Base-by-base conservation (phyloP, 2,888 invertebrate species). In the Parnassius apollo region DNA sequence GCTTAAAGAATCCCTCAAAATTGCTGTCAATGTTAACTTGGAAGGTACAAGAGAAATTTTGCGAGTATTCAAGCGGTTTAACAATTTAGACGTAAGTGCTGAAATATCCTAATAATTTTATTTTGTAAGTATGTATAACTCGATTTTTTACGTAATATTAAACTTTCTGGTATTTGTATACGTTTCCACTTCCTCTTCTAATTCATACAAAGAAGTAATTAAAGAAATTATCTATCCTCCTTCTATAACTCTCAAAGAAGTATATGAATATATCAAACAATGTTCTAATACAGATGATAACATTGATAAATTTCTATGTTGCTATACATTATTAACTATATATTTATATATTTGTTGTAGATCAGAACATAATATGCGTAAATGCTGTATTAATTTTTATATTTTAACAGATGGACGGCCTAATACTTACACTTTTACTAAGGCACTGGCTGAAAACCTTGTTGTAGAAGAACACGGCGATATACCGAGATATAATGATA, bases 221-320 rank as follows among this genome's bases (percentile, higher is more conserved):
- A 77, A 84, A 7, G 85, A 86, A 65, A 65, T 71, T 0, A 64
- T 84, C 10, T 86, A 86, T 52, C 78, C 82, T 0, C 71, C 80
- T 0, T 78, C 82, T 0, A 77, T 71, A 66, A 92, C 93, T 0
- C 63, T 83, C 2, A 67, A 75, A 1, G 71, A 83, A 9, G 75
- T 82, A 0, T 67, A 78, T 44, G 64, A 69, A 12, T 71, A 74
- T 8, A 42, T 74, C 0, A 68, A 76, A 2, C 57, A 73, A 25
- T 62, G 70, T 7, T 25, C 2, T 1, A 58, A 70, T 0, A 60
- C 69, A 4, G 66, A 73, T 8, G 63, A 70, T 0, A 66, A 69
- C 9, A 75, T 75, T 10, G 66, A 68, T 0, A 48, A 63, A 58
- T 67, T 78, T 59, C 55, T 83, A 52, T 51, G 13, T 25, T 7